Evolutionary conservation across 2,113 vertebrate genomes (phyloP), one percentile per base, ranked within the genome.

Genomic region (Apeltes quadracus): DNA sequence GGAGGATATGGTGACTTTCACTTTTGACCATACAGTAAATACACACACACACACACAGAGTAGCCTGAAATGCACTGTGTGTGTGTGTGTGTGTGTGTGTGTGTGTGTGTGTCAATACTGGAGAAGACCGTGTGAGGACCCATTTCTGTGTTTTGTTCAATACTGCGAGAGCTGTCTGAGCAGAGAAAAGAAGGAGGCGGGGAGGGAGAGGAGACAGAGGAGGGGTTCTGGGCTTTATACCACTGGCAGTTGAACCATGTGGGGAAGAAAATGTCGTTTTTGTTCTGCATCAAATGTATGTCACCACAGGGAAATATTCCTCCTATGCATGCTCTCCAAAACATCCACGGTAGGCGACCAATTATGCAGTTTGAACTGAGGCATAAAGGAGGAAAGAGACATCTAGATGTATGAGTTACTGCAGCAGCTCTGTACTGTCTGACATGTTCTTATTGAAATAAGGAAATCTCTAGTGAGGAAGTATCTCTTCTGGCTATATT

Each of bases 201-300:
- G 32, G 32, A 1, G 32, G 32, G 32, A 7, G 32, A 29, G 29
- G 29, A 29, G 29, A 5, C 2, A 6, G 32, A 6, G 32, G 32
- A 6, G 32, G 32, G 32, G 27, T 25, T 25, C 48, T 65, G 34
- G 15, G 46, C 75, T 82, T 88, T 63, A 59, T 69, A 59, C 58
- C 32, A 34, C 80, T 72, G 46, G 58, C 46, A 75, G 71, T 55
- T 76, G 57, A 83, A 79, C 61, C 84, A 57, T 67, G 78, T 48
- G 53, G 66, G 77, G 72, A 75, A 80, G 79, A 72, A 90, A 78
- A 82, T 90, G 88, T 87, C 82, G 81, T 77, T 86, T 88, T 71
- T 82, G 76, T 79, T 86, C 80, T 86, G 78, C 86, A 61, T 89
- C 85, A 87, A 72, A 69, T 72, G 68, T 79, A 86, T 81, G 85